Base-by-base conservation (phyloP, 2,797 vertebrate species). In the Melopsittacus undulatus region DNA sequence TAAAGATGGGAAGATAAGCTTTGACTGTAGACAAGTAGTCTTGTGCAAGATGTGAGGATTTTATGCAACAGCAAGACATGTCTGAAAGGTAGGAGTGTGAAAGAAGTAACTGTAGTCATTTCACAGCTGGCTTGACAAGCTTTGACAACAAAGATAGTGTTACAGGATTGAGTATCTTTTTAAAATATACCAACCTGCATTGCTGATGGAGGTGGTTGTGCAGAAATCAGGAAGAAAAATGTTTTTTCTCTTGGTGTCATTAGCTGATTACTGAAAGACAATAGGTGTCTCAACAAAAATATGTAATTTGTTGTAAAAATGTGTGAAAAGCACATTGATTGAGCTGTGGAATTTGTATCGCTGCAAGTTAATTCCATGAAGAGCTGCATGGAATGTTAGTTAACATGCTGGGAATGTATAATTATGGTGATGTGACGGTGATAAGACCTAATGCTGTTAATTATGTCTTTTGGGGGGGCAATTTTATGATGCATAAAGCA, bases 41-140 rank as follows among this genome's bases (percentile, higher is more conserved):
- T 88, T 30, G 77, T 87, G 92, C 95, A 76, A 75, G 80, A 75
- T 85, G 95, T 89, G 96, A 97, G 94, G 93, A 96, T 30, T 96
- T 88, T 14, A 51, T 46, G 95, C 83, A 93, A 54, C 91, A 51
- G 68, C 96, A 95, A 98, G 98, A 98, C 98, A 99, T 99, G 99
- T 99, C 98, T 62, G 98, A 99, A 98, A 99, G 99, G 99, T 99
- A 98, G 97, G 98, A 97, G 94, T 75, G 94, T 26, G 83, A 94
- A 95, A 97, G 82, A 95, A 78, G 79, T 61, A 88, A 63, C 61
- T 70, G 93, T 95, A 80, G 74, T 83, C 93, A 83, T 94, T 94
- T 87, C 75, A 85, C 83, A 82, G 91, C 72, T 91, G 87, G 70
- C 93, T 95, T 62, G 90, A 87, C 91, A 84, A 66, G 88, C 78